Evolutionary conservation across 2,888 invertebrate genomes (phyloP).

Genomic region (Trissolcus japonicus): DNA sequence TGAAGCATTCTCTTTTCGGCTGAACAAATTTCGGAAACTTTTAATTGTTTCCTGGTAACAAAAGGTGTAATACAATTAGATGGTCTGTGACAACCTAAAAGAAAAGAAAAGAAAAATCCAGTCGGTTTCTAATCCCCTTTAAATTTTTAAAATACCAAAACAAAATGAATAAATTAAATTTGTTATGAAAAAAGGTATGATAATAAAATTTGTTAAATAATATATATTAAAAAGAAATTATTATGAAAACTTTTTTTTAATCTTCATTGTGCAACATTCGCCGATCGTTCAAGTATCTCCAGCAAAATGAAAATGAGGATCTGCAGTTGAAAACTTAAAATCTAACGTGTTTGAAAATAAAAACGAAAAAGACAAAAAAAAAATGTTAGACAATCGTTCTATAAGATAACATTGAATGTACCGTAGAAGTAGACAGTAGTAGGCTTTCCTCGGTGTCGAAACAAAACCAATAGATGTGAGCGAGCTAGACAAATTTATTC

Average conservation of each 20-base stretch:
- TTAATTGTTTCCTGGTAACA: neutral
- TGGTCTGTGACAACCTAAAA: neutral
- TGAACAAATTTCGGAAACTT: too few relatives aligned
- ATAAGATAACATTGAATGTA: too few relatives aligned
- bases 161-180: too few relatives aligned
- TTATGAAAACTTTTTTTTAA: too few relatives aligned
- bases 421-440: neutral
- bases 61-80: neutral
- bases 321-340: conserved; percentile 52
- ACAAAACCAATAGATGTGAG: conserved; percentile 4
- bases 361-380: too few relatives aligned
- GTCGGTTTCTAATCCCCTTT: neutral
- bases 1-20: conserved; percentile 67
- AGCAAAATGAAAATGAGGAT: conserved; percentile 65
- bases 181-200: too few relatives aligned
- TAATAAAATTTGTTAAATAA: too few relatives aligned
- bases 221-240: too few relatives aligned
- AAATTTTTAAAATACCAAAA: too few relatives aligned
- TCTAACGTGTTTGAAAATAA: conserved; percentile 3
- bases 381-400: too few relatives aligned
- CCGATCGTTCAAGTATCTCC: conserved; percentile 61
- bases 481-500: conserved; percentile 9
- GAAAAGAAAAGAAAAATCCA: neutral
- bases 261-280: conserved; percentile 58
- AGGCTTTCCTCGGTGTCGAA: neutral